Percentiles rank a stretch among this genome's conserved stretches.
phyloP scores from a whole-genome alignment of 2,113 vertebrate genomes.

The Malurus melanocephalus region DNA sequence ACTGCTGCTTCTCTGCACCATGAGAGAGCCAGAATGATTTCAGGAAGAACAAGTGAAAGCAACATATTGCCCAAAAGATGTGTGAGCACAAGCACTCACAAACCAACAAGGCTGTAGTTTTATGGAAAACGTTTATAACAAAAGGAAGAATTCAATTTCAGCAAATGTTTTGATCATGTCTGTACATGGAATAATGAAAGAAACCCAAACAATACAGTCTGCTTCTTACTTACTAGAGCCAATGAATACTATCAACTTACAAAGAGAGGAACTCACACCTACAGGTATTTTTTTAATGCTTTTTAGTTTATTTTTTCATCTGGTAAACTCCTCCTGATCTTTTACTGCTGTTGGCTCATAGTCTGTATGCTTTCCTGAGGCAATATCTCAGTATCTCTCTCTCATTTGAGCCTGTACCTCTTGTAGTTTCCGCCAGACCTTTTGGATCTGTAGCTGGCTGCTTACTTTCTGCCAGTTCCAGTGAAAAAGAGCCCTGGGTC shows the following conservation, averaged over 20 bases:
- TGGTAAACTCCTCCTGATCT: neutral
- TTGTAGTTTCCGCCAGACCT: neutral
- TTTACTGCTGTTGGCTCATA: neutral
- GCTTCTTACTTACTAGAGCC: neutral
- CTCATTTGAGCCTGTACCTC: neutral
- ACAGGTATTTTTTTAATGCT: neutral
- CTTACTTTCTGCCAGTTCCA: neutral
- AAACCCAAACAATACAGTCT: neutral
- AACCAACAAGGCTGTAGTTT: neutral
- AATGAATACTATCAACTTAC: neutral
- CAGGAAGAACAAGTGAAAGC: neutral
- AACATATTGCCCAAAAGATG: neutral
- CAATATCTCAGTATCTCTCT: neutral
- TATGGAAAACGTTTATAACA: neutral
- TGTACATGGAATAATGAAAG: neutral
- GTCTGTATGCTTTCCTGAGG: neutral
- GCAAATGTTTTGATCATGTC: constrained; percentile 7
- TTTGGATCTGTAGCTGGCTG: neutral
- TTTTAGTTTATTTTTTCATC: neutral
- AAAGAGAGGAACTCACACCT: neutral
- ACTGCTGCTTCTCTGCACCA: neutral
- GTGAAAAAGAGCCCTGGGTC: neutral
- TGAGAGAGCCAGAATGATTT: neutral
- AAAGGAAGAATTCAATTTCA: neutral
- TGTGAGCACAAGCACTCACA: neutral